Evolutionary conservation across 2,888 invertebrate species (phyloP), one percentile per base, ranked within the genome.

Genomic region (Unio pictorum): DNA sequence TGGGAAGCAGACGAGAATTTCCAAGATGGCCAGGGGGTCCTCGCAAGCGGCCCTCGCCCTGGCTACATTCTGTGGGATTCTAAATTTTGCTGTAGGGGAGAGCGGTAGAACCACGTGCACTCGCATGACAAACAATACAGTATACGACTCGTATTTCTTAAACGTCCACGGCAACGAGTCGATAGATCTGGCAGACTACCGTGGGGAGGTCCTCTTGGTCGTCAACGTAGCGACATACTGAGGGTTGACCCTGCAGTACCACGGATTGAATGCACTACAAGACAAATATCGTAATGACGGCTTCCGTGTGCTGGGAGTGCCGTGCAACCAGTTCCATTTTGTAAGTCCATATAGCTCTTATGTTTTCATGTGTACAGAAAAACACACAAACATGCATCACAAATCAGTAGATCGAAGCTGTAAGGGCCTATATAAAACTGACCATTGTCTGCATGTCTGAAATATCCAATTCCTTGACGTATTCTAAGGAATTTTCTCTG

Each of bases 161-260:
- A 76, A 80, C 61, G 72, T 82, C 2, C 70, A 74, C 58, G 60
- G 72, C 23, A 73, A 76, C 59, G 66, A 71, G 28, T 68, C 77
- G 23, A 73, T 82, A 17, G 72, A 78, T 30, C 61, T 82, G 72
- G 63, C 59, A 56, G 68, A 74, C 55, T 75, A 74, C 60, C 70
- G 76, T 20, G 80, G 80, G 55, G 77, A 85, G 69, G 75, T 85
- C 18, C 82, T 91, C 66, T 78, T 91, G 70, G 81, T 91, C 17
- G 90, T 90, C 60, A 91, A 91, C 75, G 91, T 91, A 57, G 91
- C 91, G 34, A 91, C 91, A 69, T 91, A 89, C 90, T 91, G 91
- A 91, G 90, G 89, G 55, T 88, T 89, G 75, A 91, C 91, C 58
- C 81, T 83, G 74, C 91, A 91, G 80, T 91, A 91, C 84, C 79